These are phyloP conservation scores for Chrysomallon squamiferum DNA, from an alignment of 1,140 invertebrate species.

Conservation along the genomic window DNA sequence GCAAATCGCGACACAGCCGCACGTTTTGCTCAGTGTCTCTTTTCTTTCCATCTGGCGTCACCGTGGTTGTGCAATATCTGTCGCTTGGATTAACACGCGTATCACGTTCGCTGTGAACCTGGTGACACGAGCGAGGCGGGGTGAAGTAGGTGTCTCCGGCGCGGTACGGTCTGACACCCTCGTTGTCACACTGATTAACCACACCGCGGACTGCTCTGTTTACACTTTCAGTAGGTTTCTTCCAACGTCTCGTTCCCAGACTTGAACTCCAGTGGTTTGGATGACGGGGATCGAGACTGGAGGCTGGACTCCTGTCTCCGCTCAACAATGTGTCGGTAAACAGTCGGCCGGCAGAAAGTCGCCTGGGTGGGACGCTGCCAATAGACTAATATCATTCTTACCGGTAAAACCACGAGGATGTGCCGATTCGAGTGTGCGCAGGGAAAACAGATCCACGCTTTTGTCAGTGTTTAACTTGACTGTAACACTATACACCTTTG, in stretches of 20 bases:
- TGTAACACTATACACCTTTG: slow-evolving; percentile 4
- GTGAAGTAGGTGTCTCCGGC: not conserved
- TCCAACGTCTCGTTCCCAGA: not conserved
- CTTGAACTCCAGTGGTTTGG: not conserved
- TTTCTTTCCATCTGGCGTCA: not conserved
- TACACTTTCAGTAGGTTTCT: not conserved
- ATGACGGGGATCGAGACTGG: slow-evolving; percentile 1
- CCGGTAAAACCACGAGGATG: not conserved
- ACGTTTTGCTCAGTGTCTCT: too few species aligned
- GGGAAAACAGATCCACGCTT: not conserved
- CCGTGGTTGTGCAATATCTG: not conserved
- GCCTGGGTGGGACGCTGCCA: not conserved
- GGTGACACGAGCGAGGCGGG: not conserved
- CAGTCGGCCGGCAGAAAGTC: slow-evolving; percentile 2
- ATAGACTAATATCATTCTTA: not conserved
- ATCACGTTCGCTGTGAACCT: not conserved
- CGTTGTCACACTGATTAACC: not conserved
- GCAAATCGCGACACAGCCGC: too few species aligned
- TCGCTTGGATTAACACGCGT: not conserved
- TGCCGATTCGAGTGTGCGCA: not conserved
- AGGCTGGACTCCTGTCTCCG: not conserved
- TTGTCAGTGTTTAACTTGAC: slow-evolving; percentile 5
- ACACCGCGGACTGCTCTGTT: not conserved
- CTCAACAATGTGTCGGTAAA: not conserved
- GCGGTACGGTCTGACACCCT: not conserved